Evolutionary conservation across 2,113 vertebrate species (phyloP).

Genomic region (Irena cyanogastra): DNA sequence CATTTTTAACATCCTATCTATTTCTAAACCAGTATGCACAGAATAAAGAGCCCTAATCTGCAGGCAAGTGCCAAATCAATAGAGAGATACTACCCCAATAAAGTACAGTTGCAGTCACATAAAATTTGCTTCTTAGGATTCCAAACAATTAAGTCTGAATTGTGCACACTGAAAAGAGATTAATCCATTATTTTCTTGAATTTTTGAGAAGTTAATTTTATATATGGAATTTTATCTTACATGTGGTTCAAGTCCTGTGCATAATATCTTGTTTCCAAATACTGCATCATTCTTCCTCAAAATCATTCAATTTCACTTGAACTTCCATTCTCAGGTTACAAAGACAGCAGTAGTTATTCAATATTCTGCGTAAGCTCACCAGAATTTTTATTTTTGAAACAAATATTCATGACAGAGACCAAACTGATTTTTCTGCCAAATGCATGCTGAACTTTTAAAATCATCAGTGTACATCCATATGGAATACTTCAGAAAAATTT

Average conservation of each 20-base stretch:
- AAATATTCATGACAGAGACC: neutral
- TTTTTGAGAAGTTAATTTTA: neutral
- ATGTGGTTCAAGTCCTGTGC: rapidly evolving
- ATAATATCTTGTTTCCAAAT: neutral
- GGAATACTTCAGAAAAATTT: neutral
- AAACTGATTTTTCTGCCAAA: neutral
- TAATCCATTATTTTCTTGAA: neutral
- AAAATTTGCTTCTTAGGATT: neutral
- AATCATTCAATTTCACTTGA: neutral
- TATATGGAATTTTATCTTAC: neutral
- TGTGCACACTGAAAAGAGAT: neutral
- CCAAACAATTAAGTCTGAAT: neutral
- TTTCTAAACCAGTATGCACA: neutral
- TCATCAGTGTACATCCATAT: neutral
- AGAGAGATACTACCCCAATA: neutral
- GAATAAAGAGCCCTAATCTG: neutral
- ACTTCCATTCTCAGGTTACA: neutral
- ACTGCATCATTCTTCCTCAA: neutral
- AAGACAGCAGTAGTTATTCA: neutral
- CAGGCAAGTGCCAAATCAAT: neutral
- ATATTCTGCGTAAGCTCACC: neutral
- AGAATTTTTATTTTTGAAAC: neutral
- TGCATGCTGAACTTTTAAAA: neutral
- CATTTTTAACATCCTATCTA: neutral
- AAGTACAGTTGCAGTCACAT: neutral